phyloP scores from a whole-genome alignment of 1,140 invertebrate genomes.

The Drosophila micromelanica region DNA sequence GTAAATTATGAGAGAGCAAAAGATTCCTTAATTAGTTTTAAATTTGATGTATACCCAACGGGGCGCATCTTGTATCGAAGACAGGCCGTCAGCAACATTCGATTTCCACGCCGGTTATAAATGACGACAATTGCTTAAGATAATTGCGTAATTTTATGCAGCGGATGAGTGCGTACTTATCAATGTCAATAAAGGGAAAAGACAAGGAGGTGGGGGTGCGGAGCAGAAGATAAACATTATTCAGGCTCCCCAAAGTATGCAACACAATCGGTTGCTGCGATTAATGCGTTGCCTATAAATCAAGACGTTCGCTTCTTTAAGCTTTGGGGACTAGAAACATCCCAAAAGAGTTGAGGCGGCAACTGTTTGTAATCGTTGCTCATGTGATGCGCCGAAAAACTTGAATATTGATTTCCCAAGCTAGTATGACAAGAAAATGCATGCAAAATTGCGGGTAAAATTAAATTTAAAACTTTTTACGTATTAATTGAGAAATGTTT shows the following conservation, averaged over 20 bases:
- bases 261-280: constrained; percentile 45
- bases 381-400: neutral
- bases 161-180: constrained; percentile 57
- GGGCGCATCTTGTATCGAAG: constrained; percentile 4
- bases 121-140: constrained; percentile 70
- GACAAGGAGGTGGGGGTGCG: constrained; percentile 11
- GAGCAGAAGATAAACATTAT: constrained; percentile 3
- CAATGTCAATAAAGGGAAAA: constrained; percentile 57
- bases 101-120: constrained; percentile 40
- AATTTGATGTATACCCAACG: neutral
- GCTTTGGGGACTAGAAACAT: neutral
- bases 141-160: constrained; percentile 65
- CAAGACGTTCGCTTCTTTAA: constrained; percentile 27
- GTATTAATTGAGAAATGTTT: constrained; percentile 45
- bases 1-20: neutral
- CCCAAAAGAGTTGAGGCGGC: constrained; percentile 11
- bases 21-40: neutral
- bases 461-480: constrained; percentile 42
- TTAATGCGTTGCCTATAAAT: constrained; percentile 73
- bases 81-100: constrained; percentile 12
- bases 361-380: constrained; percentile 8
- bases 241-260: constrained; percentile 62
- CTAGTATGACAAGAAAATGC: constrained; percentile 4
- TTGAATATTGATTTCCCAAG: constrained; percentile 15
- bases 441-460: constrained; percentile 23